Base-by-base conservation (phyloP, 2,888 invertebrate species). In the Lymantria monacha region DNA sequence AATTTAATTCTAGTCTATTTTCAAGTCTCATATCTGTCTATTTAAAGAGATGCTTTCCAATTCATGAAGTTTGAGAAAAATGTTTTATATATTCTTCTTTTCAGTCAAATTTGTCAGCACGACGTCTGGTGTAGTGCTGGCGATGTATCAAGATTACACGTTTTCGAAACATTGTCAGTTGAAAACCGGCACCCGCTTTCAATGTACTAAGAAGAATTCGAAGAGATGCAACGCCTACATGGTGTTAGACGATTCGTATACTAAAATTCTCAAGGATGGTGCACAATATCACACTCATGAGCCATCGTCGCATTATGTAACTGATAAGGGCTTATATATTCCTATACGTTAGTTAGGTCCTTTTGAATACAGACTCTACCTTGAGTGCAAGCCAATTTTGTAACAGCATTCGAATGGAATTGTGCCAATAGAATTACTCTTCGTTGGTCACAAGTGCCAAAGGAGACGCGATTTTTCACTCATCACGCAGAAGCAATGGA, bases 211-310 rank as follows among this genome's bases (percentile, higher is more conserved):
- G 31, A 49, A 46, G 15, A 33, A 42, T 15, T 46, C 53, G 0
- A 53, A 43, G 40, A 53, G 22, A 43, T 53, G 53, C 30, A 48
- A 41, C 9, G 49, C 48, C 30, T 53, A 53, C 38, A 11, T 53
- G 9, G 22, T 43, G 0, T n/a, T 49, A 33, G 46, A 49, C 12
- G 38, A 13, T 9, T 22, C n/a, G 0, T 31, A 0, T 12, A 9
- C 31, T 10, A 3, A 30, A 13, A 3, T 52, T 5, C 13, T 48
- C 3, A 52, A 52, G 31, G 13, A 45, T 33, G 33, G n/a, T 36
- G 11, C 8, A 0, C 11, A 14, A 38, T 22, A 22, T 22, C 48
- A 52, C 10, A 52, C 48, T 0, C 48, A 52, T 31, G 48, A 31
- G 3, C 52, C 52, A 15, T 7, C 38, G 2, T 8, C 9, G 9